Evolutionary conservation across 2,888 invertebrate genomes (phyloP).

Genomic region (Lucinisca nassula): DNA sequence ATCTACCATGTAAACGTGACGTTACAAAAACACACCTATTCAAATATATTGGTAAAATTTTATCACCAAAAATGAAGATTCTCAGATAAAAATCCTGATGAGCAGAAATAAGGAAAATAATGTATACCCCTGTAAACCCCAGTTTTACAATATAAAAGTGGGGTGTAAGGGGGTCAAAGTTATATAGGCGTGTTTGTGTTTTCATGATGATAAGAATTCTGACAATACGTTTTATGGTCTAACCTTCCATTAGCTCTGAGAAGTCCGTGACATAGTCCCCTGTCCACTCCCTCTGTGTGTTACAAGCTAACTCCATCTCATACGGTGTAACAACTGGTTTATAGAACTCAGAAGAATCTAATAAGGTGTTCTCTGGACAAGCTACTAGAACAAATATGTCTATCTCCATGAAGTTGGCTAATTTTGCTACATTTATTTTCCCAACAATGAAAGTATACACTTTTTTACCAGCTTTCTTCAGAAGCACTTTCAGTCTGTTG

Average conservation of each 20-base stretch:
- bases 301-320: conserved; percentile 94
- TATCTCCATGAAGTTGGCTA: conserved; percentile 97
- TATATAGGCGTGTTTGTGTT: no score
- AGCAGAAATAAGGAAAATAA: no score
- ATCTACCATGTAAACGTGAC: no score
- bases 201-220: no score
- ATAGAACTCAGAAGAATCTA: conserved; percentile 95
- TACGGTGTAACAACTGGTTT: conserved; percentile 97
- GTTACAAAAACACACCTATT: no score
- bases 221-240: no score
- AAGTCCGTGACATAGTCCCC: conserved; percentile 92
- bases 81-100: no score
- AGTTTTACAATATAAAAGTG: no score
- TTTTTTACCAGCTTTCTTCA: conserved; percentile 94
- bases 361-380: conserved; percentile 95
- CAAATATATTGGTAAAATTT: no score
- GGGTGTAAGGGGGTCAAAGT: no score
- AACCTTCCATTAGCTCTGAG: conserved; percentile 92
- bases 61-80: no score
- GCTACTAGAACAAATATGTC: conserved; percentile 97
- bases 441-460: conserved; percentile 97
- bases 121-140: no score
- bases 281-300: conserved; percentile 89
- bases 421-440: conserved; percentile 97
- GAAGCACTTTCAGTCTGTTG: conserved; percentile 92